Percentiles rank a stretch among this genome's conserved stretches.
These are phyloP conservation scores for Phaedon cochleariae DNA, from an alignment of 2,888 invertebrate genomes.

Conservation along the genomic window DNA sequence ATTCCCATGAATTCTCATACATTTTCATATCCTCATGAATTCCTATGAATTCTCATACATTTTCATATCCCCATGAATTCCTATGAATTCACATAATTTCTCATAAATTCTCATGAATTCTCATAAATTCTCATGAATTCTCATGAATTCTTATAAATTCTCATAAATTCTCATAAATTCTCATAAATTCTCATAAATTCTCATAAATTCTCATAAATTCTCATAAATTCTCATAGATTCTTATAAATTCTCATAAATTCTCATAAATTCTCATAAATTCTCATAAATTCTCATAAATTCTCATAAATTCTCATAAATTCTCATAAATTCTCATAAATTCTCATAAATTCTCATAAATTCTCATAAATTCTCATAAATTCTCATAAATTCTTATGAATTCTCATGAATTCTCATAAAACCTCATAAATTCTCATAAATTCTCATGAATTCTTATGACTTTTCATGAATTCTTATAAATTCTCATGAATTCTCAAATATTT, in stretches of 20 bases:
- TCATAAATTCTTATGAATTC: neutral
- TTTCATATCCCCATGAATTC: neutral
- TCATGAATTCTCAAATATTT: neutral
- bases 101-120: neutral
- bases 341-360: no score
- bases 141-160: neutral
- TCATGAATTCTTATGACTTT: neutral
- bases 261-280: neutral
- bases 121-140: neutral
- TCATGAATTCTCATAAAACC: neutral
- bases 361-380: no score
- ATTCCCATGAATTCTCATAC: neutral
- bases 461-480: neutral
- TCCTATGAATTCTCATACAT: neutral
- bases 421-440: neutral
- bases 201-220: neutral
- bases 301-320: no score
- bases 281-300: neutral
- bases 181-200: neutral
- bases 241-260: neutral
- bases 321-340: no score
- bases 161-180: neutral
- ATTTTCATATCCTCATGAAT: neutral
- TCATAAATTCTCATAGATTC: neutral
- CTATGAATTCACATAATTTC: neutral